Conservation (phyloP, 2,797 vertebrate species). For the Lepidocolaptes lacrymiger region DNA sequence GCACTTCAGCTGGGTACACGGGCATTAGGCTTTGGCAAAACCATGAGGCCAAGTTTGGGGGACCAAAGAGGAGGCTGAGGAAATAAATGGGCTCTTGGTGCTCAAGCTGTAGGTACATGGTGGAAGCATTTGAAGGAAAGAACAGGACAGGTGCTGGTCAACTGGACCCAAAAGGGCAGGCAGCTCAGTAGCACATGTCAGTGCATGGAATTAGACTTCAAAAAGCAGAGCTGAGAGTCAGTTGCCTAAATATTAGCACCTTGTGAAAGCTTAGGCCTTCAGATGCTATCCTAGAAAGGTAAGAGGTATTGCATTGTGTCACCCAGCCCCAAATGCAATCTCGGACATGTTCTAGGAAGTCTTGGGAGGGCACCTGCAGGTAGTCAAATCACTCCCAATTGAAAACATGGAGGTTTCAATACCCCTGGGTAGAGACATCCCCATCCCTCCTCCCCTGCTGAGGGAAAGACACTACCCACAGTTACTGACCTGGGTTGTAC, state of each 20-base stretch:
- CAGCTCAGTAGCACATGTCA: background rate
- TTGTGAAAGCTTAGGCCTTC: background rate
- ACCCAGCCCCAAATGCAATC: background rate
- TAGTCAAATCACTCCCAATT: background rate
- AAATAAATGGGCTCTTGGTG: background rate
- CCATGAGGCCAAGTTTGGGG: background rate
- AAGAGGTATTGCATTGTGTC: background rate
- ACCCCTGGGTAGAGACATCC: background rate
- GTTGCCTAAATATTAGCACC: background rate
- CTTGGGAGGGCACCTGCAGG: background rate
- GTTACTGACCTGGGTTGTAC: slow-evolving; percentile 81
- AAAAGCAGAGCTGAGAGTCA: background rate
- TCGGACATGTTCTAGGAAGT: background rate
- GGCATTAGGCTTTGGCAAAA: background rate
- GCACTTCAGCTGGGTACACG: background rate
- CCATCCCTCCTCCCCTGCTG: background rate
- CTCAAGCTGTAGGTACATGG: background rate
- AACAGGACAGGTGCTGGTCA: background rate
- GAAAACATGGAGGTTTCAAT: background rate
- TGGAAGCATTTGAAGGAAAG: background rate
- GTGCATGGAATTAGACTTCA: background rate
- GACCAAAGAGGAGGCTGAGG: background rate
- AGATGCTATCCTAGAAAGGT: background rate
- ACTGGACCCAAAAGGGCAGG: background rate
- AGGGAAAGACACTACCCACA: background rate